Conservation (phyloP, 2,797 vertebrate genomes). For the Aphelocoma californica region DNA sequence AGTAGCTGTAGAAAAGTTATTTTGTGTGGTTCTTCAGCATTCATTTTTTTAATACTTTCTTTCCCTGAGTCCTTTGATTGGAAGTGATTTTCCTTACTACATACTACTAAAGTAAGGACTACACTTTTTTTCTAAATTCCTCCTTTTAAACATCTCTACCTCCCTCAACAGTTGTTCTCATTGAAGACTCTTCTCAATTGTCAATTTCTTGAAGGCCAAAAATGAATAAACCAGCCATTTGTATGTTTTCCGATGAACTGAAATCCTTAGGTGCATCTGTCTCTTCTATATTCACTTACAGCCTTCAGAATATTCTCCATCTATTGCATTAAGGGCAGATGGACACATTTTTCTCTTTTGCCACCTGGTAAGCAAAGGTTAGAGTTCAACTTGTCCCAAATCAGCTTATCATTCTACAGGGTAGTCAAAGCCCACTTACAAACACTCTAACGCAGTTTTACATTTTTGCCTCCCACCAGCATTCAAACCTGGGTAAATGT, state of each 20-base stretch:
- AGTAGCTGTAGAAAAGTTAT: neutral
- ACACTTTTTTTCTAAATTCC: neutral
- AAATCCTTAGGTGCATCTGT: neutral
- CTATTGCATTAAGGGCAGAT: conserved; percentile 3
- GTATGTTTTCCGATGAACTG: neutral
- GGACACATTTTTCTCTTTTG: conserved; percentile 41
- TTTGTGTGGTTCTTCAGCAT: neutral
- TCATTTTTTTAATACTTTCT: neutral
- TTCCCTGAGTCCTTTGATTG: neutral
- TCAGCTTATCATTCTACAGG: conserved; percentile 46
- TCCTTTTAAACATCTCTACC: neutral
- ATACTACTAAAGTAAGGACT: neutral
- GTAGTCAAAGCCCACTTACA: conserved; percentile 67
- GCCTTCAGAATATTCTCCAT: conserved; percentile 12
- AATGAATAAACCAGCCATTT: neutral
- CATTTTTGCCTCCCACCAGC: conserved; percentile 69
- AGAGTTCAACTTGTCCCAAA: conserved; percentile 28
- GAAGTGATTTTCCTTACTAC: neutral
- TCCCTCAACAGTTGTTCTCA: neutral
- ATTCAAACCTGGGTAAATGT: conserved; percentile 68
- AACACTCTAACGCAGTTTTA: conserved; percentile 67
- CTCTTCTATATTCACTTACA: neutral
- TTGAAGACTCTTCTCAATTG: conserved; percentile 14
- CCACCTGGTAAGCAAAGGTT: conserved; percentile 18
- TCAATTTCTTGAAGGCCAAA: neutral